Conservation (phyloP, 2,797 vertebrate species). For the Rhodeus uyekii region DNA sequence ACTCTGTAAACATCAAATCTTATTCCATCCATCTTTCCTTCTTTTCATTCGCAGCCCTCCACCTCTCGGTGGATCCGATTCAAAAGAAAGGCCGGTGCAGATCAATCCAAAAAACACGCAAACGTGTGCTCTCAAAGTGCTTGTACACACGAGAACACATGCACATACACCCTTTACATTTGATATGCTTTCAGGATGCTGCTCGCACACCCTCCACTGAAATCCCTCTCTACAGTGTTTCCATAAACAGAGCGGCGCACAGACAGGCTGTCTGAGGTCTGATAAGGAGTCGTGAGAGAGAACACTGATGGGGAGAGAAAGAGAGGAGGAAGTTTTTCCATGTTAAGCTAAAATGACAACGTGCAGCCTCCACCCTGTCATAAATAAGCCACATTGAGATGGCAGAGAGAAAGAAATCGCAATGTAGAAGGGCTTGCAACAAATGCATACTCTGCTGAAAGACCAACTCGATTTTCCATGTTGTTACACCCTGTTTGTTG, state of each 20-base stretch:
- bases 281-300: slow-evolving; percentile 37
- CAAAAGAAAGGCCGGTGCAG: slow-evolving; percentile 35
- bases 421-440: slow-evolving; percentile 22
- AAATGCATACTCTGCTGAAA: not conserved
- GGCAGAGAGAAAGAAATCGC: slow-evolving; percentile 29
- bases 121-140: slow-evolving; percentile 47
- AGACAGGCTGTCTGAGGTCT: slow-evolving; percentile 32
- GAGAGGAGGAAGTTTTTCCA: slow-evolving; percentile 32
- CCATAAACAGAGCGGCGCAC: slow-evolving; percentile 43
- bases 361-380: slow-evolving; percentile 52
- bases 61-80: slow-evolving; percentile 45
- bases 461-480: not conserved
- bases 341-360: slow-evolving; percentile 63
- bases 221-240: slow-evolving; percentile 60
- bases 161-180: slow-evolving; percentile 56
- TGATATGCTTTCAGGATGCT: slow-evolving; percentile 26
- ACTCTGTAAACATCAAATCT: slow-evolving; percentile 62
- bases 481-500: not conserved
- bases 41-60: slow-evolving; percentile 32
- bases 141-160: slow-evolving; percentile 45
- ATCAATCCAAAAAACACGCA: slow-evolving; percentile 52
- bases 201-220: slow-evolving; percentile 54
- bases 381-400: slow-evolving; percentile 54
- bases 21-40: slow-evolving; percentile 43
- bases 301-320: slow-evolving; percentile 44